Evolutionary conservation across 2,113 vertebrate species (phyloP).

Genomic region (Nyctibius bracteatus): DNA sequence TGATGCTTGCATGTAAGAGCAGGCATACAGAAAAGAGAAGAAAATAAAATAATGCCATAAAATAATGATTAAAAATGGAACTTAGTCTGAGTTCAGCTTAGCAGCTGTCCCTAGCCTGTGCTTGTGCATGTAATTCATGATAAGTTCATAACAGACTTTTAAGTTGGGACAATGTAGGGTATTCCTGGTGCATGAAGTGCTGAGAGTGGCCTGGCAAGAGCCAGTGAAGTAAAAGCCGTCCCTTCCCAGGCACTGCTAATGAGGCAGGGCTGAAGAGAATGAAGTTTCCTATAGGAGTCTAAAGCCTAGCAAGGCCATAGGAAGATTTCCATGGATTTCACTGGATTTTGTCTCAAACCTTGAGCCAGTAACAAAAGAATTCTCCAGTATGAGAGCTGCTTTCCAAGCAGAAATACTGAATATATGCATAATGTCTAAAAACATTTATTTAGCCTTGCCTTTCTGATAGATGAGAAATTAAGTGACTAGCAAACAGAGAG

Average conservation of each 20-base stretch:
- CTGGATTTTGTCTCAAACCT: neutral
- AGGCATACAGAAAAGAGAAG: neutral
- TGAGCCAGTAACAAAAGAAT: neutral
- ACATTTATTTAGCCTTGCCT: neutral
- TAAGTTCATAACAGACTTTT: neutral
- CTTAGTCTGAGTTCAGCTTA: neutral
- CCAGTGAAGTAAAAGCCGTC: neutral
- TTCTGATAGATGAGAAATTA: neutral
- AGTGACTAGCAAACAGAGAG: neutral
- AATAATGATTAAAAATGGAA: neutral
- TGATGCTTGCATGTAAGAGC: neutral
- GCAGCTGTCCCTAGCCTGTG: neutral
- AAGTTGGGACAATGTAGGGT: neutral
- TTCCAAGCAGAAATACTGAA: neutral
- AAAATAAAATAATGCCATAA: neutral
- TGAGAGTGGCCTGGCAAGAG: neutral
- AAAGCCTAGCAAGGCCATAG: neutral
- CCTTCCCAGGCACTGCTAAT: neutral
- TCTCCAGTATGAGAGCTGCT: neutral
- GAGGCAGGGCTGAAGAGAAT: neutral
- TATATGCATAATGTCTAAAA: neutral
- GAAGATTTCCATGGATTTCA: neutral
- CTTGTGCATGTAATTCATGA: neutral
- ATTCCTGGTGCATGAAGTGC: neutral
- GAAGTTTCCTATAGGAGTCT: neutral